Base-by-base conservation (phyloP, 2,797 vertebrate genomes). In the Protosalanx chinensis region DNA sequence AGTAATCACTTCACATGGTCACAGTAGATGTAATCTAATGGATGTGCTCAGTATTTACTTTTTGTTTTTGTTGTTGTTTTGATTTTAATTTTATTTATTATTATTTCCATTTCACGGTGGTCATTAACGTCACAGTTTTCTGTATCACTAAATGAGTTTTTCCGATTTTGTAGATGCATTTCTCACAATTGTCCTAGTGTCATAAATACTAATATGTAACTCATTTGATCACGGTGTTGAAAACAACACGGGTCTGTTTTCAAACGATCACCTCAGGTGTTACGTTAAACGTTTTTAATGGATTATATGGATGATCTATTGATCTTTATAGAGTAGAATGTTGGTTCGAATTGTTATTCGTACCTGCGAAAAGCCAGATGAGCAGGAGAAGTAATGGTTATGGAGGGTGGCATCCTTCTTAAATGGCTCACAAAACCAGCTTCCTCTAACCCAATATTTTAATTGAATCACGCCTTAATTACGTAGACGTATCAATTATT, bases 1-100 rank as follows among this genome's bases (percentile, higher is more conserved):
- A 88, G 89, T 90, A 85, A 85, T 91, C 83, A 89, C 87, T 76
- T 78, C 82, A 86, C 90, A 88, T 90, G 83, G 79, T 91, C 90
- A 89, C 89, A 80, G 82, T 89, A 87, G 73, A 86, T 51, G 82
- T 91, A 87, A 88, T 81, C 77, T 62, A 79, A 86, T 88, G 88
- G 83, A 66, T 68, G 79, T 87, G 86, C 91, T 88, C 72, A 80
- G 81, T 91, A 87, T 76, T 84, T 53, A 85, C 83, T 88, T 86
- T 72, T 80, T 78, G 84, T 79, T 79, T 27, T 27, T 27, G 23
- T 86, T 71, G 78, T 86, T 41, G 41, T 18, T 63, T 68, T 64
- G 27, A 68, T 57, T 72, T 85, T 78, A 56, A 68, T 57, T 72
- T 85, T 78, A 56, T 72, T 83, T 79, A 79, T 37, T 79, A 88